These are phyloP conservation scores for Polyergus mexicanus DNA, from an alignment of 1,140 invertebrate genomes.

Conservation along the genomic window DNA sequence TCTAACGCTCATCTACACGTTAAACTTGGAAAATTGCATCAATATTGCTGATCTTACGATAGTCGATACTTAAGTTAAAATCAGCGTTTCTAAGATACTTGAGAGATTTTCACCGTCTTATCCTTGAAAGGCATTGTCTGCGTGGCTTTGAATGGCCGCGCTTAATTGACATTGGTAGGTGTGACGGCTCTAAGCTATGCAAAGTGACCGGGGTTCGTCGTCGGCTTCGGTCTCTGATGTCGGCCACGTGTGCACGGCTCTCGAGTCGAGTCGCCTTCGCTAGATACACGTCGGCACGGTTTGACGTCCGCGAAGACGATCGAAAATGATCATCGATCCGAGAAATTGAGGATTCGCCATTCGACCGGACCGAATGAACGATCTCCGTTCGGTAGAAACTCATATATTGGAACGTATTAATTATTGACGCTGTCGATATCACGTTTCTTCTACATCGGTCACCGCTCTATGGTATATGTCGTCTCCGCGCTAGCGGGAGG, in stretches of 20 bases:
- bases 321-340: conserved; percentile 61
- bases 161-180: conserved; percentile 80
- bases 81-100: not conserved
- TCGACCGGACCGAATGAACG: conserved; percentile 50
- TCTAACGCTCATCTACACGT: not conserved
- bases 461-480: conserved; percentile 56
- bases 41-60: not conserved
- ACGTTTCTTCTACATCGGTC: conserved; percentile 58
- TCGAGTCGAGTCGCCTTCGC: conserved; percentile 14
- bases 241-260: conserved; percentile 43
- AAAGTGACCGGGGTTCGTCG: conserved; percentile 72
- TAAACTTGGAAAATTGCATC: not conserved
- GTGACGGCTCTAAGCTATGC: conserved; percentile 81
- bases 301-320: conserved; percentile 49
- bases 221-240: conserved; percentile 60
- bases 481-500: conserved; percentile 36
- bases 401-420: conserved; percentile 59
- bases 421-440: conserved; percentile 54
- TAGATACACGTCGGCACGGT: conserved; percentile 29
- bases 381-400: conserved; percentile 62
- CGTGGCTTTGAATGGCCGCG: conserved; percentile 21
- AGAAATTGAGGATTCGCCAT: conserved; percentile 48
- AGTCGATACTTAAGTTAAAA: not conserved
- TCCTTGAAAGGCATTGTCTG: conserved; percentile 37
- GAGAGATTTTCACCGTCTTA: conserved; percentile 24